Evolutionary conservation across 2,888 invertebrate genomes (phyloP), one percentile per base, ranked within the genome.

Genomic region (Heteromurus nitidus): DNA sequence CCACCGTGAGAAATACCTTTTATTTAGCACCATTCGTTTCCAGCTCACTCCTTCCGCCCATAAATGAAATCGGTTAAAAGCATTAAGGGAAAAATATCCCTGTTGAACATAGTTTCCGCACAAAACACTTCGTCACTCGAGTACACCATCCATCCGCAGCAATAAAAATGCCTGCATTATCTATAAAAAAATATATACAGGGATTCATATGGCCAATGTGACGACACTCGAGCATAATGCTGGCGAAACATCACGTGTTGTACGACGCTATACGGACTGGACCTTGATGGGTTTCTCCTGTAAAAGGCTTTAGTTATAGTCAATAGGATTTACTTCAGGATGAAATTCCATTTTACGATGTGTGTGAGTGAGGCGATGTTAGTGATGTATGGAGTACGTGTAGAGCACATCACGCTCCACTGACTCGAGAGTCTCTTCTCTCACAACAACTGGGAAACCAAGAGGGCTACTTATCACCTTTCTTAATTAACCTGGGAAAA

Each of bases 401-500:
- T 42, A 16, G 20, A 42, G 2, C 42, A 22, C 16, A 26, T 22
- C 11, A n/a, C 3, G 22, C 16, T 5, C 3, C n/a, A 50, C 18
- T n/a, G n/a, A 50, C 3, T 5, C 50, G 7, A 50, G 18, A n/a
- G n/a, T n/a, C n/a, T n/a, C 18, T 30, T 11, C 62, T 26, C 9
- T 18, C 24, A 28, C 1, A 47, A 20, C 26, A 47, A 36, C 36
- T 36, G 36, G 36, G 36, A 13, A 36, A 9, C 30, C 11, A 13
- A 31, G 26, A 44, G 18, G 58, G 42, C 9, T 13, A 44, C 58
- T 65, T 65, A 64, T 74, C 65, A 74, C 74, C 74, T 74, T 16
- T 36, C 50, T 64, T 74, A 74, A 74, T 74, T 74, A 74, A 74
- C 64, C 74, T 74, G 74, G 64, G 74, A 65, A 74, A 65, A 36